Percentiles rank a stretch among this genome's conserved stretches.
Conservation (phyloP, 2,888 invertebrate species). For the Dicyrtoma fusca region DNA sequence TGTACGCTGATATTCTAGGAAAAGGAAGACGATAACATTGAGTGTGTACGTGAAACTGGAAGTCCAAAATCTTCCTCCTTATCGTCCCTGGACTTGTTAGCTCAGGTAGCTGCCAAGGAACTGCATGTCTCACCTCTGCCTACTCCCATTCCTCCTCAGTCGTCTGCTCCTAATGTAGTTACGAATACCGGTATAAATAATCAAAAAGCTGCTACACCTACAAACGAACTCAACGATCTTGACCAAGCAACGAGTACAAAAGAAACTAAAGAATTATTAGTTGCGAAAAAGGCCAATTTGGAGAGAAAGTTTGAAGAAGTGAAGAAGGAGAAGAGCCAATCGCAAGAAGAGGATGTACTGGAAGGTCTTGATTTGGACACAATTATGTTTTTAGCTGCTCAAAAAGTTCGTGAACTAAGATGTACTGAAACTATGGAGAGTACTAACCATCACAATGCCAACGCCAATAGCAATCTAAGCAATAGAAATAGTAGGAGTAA, state of each 20-base stretch:
- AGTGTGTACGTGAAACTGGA: no score
- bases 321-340: constrained; percentile 12
- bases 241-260: background rate
- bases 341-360: constrained; percentile 23
- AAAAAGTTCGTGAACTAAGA: constrained; percentile 31
- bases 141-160: no score
- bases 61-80: background rate
- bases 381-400: constrained; percentile 33
- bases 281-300: background rate
- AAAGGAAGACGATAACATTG: no score
- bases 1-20: no score
- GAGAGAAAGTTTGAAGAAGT: constrained; percentile 19
- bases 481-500: no score
- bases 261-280: no score
- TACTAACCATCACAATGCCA: background rate
- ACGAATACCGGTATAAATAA: no score
- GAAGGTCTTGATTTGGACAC: constrained; percentile 35
- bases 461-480: no score
- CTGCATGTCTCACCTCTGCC: no score
- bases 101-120: constrained; percentile 24
- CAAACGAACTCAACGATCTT: no score
- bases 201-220: no score
- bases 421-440: constrained; percentile 34
- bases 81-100: constrained; percentile 24
- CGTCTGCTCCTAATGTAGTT: no score